A percentile compares a stretch with the other conserved stretches of the same genome.
phyloP scores from a whole-genome alignment of 2,888 invertebrate genomes.

The Lissocephala sabroskyi region DNA sequence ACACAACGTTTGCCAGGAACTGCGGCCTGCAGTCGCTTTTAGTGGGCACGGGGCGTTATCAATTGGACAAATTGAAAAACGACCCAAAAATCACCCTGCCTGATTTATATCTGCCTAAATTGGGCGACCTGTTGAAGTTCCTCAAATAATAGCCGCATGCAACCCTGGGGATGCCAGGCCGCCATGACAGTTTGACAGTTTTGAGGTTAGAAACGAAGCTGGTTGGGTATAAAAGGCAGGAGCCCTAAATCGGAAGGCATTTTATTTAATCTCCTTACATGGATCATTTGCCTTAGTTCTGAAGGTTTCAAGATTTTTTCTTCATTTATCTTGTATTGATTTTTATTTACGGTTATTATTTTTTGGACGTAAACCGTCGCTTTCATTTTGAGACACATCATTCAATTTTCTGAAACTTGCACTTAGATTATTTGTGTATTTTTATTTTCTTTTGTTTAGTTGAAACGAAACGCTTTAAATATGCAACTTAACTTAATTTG shows the following conservation, averaged over 20 bases:
- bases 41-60: constrained; percentile 89
- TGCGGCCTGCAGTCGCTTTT: constrained; percentile 91
- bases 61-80: constrained; percentile 74
- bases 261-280: neutral
- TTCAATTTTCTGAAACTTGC: too few relatives aligned
- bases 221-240: too few relatives aligned
- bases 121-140: constrained; percentile 79
- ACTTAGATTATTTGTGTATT: too few relatives aligned
- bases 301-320: too few relatives aligned
- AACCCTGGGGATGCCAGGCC: too few relatives aligned
- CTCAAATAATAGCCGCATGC: neutral
- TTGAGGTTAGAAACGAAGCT: too few relatives aligned
- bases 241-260: too few relatives aligned
- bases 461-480: neutral
- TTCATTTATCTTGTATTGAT: too few relatives aligned
- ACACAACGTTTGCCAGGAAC: constrained; percentile 89
- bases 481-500: neutral
- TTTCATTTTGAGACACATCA: too few relatives aligned
- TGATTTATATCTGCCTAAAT: constrained; percentile 80
- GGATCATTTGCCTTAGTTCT: neutral
- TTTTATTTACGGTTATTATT: too few relatives aligned
- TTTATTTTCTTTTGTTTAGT: constrained; percentile 14
- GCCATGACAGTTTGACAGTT: neutral
- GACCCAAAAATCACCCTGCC: constrained; percentile 79
- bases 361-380: too few relatives aligned